These are phyloP conservation scores for Patella caerulea DNA, from an alignment of 2,888 invertebrate genomes.

Conservation along the genomic window DNA sequence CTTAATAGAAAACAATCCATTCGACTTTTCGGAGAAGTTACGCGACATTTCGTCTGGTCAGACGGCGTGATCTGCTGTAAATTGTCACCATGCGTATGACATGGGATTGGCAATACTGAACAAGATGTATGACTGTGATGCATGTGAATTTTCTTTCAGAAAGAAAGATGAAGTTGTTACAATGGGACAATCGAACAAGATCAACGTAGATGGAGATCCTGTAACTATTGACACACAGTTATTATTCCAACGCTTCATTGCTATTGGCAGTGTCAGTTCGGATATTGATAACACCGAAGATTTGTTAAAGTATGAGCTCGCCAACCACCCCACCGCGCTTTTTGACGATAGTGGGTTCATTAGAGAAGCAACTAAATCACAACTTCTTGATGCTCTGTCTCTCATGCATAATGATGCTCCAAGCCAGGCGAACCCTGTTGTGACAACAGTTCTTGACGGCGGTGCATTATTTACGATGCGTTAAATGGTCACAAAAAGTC, in stretches of 20 bases:
- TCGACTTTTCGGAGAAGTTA: too few species aligned
- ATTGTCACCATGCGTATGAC: too few species aligned
- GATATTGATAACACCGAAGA: conserved; percentile 9
- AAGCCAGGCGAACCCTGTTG: not conserved
- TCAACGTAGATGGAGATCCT: conserved; percentile 19
- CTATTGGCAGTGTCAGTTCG: conserved; percentile 1
- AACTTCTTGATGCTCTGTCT: conserved; percentile 31
- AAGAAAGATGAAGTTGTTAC: too few species aligned
- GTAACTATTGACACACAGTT: conserved; percentile 34
- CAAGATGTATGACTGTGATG: too few species aligned
- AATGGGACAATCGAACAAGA: too few species aligned
- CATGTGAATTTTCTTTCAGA: too few species aligned
- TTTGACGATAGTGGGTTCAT: conserved; percentile 30
- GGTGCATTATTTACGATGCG: too few species aligned
- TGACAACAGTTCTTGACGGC: conserved; percentile 28
- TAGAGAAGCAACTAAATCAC: conserved; percentile 29
- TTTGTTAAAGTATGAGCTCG: conserved; percentile 29
- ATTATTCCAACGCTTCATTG: conserved; percentile 33
- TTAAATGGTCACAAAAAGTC: too few species aligned
- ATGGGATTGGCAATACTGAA: too few species aligned
- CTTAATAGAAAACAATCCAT: too few species aligned
- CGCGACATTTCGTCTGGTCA: too few species aligned
- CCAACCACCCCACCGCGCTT: conserved; percentile 29
- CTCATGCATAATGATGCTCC: not conserved
- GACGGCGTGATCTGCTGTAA: too few species aligned